These are phyloP conservation scores for Sussaba pulchella DNA, from an alignment of 2,888 invertebrate species.

Conservation along the genomic window DNA sequence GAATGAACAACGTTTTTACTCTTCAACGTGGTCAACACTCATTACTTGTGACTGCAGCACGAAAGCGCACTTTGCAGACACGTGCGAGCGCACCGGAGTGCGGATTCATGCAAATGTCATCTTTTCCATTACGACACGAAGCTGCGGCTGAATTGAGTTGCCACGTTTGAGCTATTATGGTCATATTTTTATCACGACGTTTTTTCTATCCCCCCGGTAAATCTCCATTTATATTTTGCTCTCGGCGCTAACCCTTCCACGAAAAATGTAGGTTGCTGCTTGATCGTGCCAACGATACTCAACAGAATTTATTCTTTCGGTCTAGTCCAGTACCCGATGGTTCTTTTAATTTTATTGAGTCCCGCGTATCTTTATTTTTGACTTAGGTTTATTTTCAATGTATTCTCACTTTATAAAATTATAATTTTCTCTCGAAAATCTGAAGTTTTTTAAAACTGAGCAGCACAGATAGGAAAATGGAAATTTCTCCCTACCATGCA, in stretches of 20 bases:
- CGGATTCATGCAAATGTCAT: slow-evolving; percentile 60
- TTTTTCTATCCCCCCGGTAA: too few relatives aligned
- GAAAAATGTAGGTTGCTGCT: too few relatives aligned
- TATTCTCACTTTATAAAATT: slow-evolving; percentile 6
- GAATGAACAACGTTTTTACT: slow-evolving; percentile 35
- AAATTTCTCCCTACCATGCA: slow-evolving; percentile 29
- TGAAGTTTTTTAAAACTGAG: not conserved
- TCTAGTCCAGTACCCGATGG: too few relatives aligned
- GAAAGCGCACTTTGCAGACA: slow-evolving; percentile 16
- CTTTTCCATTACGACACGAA: slow-evolving; percentile 42
- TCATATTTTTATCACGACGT: slow-evolving; percentile 24
- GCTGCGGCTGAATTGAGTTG: slow-evolving; percentile 49
- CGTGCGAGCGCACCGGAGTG: slow-evolving; percentile 29
- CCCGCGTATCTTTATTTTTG: too few relatives aligned
- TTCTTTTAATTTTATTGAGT: too few relatives aligned
- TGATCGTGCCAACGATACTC: too few relatives aligned
- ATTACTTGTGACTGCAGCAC: slow-evolving; percentile 36
- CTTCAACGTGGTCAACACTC: slow-evolving; percentile 51
- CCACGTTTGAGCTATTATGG: not conserved
- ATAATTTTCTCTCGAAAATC: not conserved
- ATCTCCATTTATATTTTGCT: slow-evolving; percentile 13
- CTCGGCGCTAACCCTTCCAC: too few relatives aligned
- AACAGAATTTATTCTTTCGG: too few relatives aligned
- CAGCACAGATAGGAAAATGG: slow-evolving; percentile 3
- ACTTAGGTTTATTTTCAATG: too few relatives aligned